Base-by-base conservation (phyloP, 2,888 invertebrate species). In the Napeogenes sylphis region DNA sequence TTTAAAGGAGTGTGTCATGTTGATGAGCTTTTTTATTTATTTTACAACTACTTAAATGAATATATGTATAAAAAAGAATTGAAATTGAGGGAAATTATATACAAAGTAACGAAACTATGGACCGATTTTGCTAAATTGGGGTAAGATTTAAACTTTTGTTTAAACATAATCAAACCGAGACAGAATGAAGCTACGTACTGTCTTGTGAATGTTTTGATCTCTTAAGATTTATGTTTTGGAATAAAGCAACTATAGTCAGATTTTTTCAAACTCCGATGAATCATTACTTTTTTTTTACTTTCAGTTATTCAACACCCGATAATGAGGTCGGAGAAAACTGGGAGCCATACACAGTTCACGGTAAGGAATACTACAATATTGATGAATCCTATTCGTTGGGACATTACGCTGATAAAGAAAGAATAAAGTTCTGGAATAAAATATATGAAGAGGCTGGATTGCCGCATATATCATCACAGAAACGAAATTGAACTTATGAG, bases 21-120 rank as follows among this genome's bases (percentile, higher is more conserved):
- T 0, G 92, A 92, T 63, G 92, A 92, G 2, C 32, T 91, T 8
- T 83, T 82, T 46, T 91, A 91, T 69, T 55, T 87, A 5, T 92
- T 91, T 62, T 85, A 82, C 55, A 80, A 80, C 45, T 76, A 78
- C 10, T 63, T 73, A 3, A 84, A 82, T 54, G 80, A 79, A 59
- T 79, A 85, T 53, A 73, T 74, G 13, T 85, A 83, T 38, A 68
- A 72, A 55, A 71, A 77, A 4, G 78, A 80, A 30, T 76, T 80
- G 2, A 69, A 77, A 4, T 61, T 80, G 6, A 81, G 80, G 62
- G 78, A 77, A 35, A 81, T 88, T 68, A 76, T 80, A 0, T 76
- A 76, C 46, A 72, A 81, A 46, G 68, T 91, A 38, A 87, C 89
- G 0, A 87, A 84, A 64, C 62, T 91, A 45, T 91, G 91, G 89